Evolutionary conservation across 2,797 vertebrate genomes (phyloP).

Genomic region (Remorina albescens): DNA sequence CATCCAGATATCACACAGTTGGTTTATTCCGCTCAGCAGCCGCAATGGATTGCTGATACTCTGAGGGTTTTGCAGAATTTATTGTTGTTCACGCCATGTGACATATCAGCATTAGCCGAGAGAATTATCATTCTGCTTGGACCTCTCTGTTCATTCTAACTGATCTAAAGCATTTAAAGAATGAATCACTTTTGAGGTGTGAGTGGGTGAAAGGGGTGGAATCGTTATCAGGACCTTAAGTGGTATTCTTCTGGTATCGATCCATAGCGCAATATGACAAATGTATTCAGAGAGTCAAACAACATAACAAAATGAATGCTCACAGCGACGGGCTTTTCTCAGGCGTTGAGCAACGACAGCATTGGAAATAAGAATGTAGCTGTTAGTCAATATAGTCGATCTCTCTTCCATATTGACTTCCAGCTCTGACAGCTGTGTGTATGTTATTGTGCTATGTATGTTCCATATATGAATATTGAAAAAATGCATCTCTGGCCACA

Average conservation of each 20-base stretch:
- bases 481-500: background rate
- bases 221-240: conserved; percentile 23
- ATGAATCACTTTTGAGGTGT: conserved; percentile 21
- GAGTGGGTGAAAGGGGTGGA: conserved; percentile 16
- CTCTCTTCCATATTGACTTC: background rate
- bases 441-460: background rate
- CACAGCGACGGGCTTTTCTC: background rate
- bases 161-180: conserved; percentile 47
- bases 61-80: conserved; percentile 25
- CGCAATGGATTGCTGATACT: conserved; percentile 24
- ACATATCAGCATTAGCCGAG: conserved; percentile 36
- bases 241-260: background rate
- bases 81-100: conserved; percentile 42
- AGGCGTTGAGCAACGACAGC: background rate
- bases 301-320: background rate
- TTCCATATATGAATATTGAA: background rate
- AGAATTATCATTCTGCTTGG: conserved; percentile 24
- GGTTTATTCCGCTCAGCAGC: conserved; percentile 32
- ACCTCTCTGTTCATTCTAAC: conserved; percentile 34
- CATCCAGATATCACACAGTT: conserved; percentile 30
- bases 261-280: background rate
- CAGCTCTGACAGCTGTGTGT: background rate
- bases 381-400: background rate
- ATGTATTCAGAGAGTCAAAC: background rate
- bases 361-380: background rate